These are phyloP conservation scores for Helarctos malayanus DNA, from an alignment of 2,797 vertebrate species.

Conservation along the genomic window DNA sequence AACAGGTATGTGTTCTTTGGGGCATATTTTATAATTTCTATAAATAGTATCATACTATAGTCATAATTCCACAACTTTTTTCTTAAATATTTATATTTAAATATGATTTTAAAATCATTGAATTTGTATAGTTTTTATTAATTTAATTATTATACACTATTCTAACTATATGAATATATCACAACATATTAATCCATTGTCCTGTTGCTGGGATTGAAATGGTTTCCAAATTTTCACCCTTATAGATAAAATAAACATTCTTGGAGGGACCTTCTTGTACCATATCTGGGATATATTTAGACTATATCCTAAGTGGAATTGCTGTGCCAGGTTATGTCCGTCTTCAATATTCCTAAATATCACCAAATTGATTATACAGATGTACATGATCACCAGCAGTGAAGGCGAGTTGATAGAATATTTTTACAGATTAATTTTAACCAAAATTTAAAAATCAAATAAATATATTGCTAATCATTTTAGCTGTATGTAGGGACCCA, in stretches of 20 bases:
- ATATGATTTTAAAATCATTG: background rate
- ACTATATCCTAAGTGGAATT: background rate
- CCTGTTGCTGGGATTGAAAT: background rate
- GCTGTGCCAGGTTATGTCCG: background rate
- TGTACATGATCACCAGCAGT: background rate
- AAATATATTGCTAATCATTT: background rate
- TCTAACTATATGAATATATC: background rate
- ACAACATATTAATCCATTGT: background rate
- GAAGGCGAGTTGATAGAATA: background rate
- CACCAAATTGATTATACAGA: background rate
- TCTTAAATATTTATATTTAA: background rate
- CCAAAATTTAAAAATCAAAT: background rate
- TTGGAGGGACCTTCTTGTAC: background rate
- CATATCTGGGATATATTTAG: background rate
- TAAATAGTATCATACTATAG: background rate
- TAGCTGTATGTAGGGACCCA: background rate
- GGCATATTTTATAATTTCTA: background rate
- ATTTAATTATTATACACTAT: background rate
- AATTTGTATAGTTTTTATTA: background rate
- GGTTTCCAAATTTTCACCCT: background rate
- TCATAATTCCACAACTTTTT: background rate
- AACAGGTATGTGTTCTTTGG: too few relatives aligned
- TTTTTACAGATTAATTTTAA: constrained; percentile 1
- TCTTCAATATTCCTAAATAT: background rate
- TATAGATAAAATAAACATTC: background rate